Evolutionary conservation across 2,797 vertebrate genomes (phyloP).

Genomic region (Kryptopterus vitreolus): DNA sequence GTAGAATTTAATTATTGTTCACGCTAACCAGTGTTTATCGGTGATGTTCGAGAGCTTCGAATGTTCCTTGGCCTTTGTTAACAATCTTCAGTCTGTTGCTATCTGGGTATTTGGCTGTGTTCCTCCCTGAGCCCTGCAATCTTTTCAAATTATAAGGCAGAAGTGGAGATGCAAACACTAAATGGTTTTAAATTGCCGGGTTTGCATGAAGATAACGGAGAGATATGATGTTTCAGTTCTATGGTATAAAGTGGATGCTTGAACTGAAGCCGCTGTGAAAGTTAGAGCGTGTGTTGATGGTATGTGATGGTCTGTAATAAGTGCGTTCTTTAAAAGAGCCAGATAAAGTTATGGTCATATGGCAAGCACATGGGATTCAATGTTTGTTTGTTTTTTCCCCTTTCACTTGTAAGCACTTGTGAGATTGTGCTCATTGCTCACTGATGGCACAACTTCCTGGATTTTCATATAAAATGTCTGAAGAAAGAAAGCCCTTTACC

Average conservation of each 20-base stretch:
- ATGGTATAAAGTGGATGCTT: neutral
- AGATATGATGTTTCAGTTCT: slow-evolving; percentile 6
- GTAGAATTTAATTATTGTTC: neutral
- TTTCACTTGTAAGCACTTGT: slow-evolving; percentile 12
- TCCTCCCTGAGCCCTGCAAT: slow-evolving; percentile 40
- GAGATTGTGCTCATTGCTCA: slow-evolving; percentile 18
- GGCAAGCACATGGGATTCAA: slow-evolving; percentile 6
- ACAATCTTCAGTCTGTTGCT: neutral
- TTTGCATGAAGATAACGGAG: slow-evolving; percentile 2
- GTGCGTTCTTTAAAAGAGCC: slow-evolving; percentile 15
- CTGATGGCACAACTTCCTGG: slow-evolving; percentile 38
- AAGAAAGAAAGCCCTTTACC: neutral
- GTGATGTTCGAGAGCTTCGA: slow-evolving; percentile 3
- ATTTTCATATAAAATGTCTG: neutral
- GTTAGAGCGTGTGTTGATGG: neutral
- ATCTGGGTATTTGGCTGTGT: slow-evolving; percentile 13
- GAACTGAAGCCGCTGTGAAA: neutral
- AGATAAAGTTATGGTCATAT: slow-evolving; percentile 26
- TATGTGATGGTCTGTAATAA: slow-evolving; percentile 22
- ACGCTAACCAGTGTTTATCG: too few species aligned
- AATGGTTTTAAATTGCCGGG: slow-evolving; percentile 25
- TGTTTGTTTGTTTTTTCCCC: too few species aligned
- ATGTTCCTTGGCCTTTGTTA: slow-evolving; percentile 1
- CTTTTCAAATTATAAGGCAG: slow-evolving; percentile 33
- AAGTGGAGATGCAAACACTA: slow-evolving; percentile 2